Conservation (phyloP, 1,140 invertebrate species). For the Arctopsyche grandis region DNA sequence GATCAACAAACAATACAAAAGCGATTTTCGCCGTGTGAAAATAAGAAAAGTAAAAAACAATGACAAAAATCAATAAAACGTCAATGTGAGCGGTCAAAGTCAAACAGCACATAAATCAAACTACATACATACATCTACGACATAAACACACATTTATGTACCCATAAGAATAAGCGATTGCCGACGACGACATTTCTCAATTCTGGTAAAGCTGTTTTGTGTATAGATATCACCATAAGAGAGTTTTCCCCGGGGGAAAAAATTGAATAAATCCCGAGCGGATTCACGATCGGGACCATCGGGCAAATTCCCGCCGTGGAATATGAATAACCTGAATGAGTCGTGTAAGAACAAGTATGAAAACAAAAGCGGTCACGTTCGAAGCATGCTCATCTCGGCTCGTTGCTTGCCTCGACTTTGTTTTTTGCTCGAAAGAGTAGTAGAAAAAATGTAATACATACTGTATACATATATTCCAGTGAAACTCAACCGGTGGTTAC, state of each 20-base stretch:
- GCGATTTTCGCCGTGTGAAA: conserved; percentile 3
- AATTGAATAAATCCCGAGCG: conserved; percentile 14
- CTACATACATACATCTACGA: too few species aligned
- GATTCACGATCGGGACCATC: conserved; percentile 22
- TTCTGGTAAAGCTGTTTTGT: too few species aligned
- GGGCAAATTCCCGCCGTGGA: conserved; percentile 42
- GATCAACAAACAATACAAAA: conserved; percentile 16
- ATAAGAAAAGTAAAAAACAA: background rate
- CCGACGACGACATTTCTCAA: too few species aligned
- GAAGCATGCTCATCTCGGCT: conserved; percentile 1
- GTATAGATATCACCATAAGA: too few species aligned
- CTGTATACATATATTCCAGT: background rate
- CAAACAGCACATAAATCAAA: too few species aligned
- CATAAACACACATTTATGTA: too few species aligned
- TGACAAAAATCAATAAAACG: too few species aligned
- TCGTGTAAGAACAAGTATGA: conserved; percentile 44
- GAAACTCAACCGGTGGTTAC: background rate
- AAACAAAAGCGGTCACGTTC: conserved; percentile 53
- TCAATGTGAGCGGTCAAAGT: too few species aligned
- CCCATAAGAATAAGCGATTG: too few species aligned
- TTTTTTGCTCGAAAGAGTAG: background rate
- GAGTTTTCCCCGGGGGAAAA: background rate
- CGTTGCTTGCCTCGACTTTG: background rate
- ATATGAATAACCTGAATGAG: conserved; percentile 50
- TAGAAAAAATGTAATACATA: too few species aligned